A percentile compares a stretch with the other conserved stretches of the same genome.
These are phyloP conservation scores for Blera fallax DNA, from an alignment of 2,888 invertebrate species.

Conservation along the genomic window DNA sequence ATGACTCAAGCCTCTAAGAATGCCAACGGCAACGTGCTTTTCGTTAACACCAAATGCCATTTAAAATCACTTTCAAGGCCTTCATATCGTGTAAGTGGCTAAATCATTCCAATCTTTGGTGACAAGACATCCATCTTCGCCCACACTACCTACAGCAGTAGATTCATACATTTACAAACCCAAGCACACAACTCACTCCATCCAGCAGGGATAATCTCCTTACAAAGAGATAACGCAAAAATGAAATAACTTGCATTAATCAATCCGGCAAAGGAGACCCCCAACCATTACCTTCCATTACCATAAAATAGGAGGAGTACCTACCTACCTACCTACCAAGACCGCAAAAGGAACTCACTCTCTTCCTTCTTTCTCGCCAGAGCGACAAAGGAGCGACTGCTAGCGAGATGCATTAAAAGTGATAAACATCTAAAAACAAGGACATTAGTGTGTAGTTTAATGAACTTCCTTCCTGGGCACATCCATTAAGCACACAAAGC, in stretches of 20 bases:
- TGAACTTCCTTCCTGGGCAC: conserved; percentile 69
- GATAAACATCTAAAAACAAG: conserved; percentile 72
- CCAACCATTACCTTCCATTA: conserved; percentile 68
- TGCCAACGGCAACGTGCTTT: neutral
- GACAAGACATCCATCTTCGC: conserved; percentile 71
- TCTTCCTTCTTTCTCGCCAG: too few relatives aligned
- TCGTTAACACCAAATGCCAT: neutral
- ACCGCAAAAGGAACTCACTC: conserved; percentile 3
- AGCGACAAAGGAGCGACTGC: neutral
- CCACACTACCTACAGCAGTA: conserved; percentile 19
- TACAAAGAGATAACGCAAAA: conserved; percentile 43
- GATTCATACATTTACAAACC: neutral
- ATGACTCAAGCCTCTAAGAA: neutral
- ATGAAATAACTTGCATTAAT: conserved; percentile 68
- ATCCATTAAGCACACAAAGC: conserved; percentile 40
- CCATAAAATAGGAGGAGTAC: conserved; percentile 68
- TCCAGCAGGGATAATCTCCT: conserved; percentile 41
- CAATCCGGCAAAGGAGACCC: conserved; percentile 58
- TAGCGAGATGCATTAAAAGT: conserved; percentile 55
- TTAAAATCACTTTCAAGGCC: conserved; percentile 20
- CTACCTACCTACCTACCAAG: neutral
- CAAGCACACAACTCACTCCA: conserved; percentile 47
- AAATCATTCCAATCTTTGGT: conserved; percentile 52
- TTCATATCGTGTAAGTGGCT: neutral
- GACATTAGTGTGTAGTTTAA: conserved; percentile 70